A percentile compares a stretch with the other conserved stretches of the same genome.
Conservation (phyloP, 2,888 invertebrate species). For the Drosophila melanocephala region DNA sequence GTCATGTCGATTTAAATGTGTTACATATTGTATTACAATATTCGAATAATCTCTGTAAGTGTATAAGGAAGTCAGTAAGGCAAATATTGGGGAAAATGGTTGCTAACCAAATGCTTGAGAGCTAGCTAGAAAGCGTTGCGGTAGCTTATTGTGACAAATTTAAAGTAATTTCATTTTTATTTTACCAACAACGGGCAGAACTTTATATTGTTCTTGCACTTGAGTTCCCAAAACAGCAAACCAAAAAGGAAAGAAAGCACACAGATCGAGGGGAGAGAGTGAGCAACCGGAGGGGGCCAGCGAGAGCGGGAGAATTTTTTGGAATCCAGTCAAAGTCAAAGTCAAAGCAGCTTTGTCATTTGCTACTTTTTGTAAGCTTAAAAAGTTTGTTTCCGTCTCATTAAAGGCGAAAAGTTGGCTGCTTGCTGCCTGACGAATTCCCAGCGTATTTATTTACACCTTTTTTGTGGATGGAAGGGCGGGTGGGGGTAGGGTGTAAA, state of each 20-base stretch:
- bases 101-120: slow-evolving; percentile 26
- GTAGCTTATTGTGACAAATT: slow-evolving; percentile 81
- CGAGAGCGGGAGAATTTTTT: background rate
- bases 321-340: slow-evolving; percentile 65
- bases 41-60: background rate
- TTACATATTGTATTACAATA: background rate
- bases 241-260: slow-evolving; percentile 27
- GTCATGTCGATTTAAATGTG: background rate
- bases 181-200: slow-evolving; percentile 59
- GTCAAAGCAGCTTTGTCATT: slow-evolving; percentile 62
- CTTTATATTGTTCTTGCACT: slow-evolving; percentile 69
- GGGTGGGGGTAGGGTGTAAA: background rate
- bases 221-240: slow-evolving; percentile 25
- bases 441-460: slow-evolving; percentile 79
- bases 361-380: slow-evolving; percentile 27
- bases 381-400: slow-evolving; percentile 78
- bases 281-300: background rate
- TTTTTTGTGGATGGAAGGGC: slow-evolving; percentile 24
- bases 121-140: slow-evolving; percentile 32
- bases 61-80: slow-evolving; percentile 40
- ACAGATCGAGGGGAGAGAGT: slow-evolving; percentile 6
- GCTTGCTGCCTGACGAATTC: slow-evolving; percentile 68
- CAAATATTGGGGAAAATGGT: slow-evolving; percentile 46
- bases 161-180: slow-evolving; percentile 82
- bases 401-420: slow-evolving; percentile 67